phyloP scores from a whole-genome alignment of 2,888 invertebrate genomes.

The Willowsia nigromaculata region DNA sequence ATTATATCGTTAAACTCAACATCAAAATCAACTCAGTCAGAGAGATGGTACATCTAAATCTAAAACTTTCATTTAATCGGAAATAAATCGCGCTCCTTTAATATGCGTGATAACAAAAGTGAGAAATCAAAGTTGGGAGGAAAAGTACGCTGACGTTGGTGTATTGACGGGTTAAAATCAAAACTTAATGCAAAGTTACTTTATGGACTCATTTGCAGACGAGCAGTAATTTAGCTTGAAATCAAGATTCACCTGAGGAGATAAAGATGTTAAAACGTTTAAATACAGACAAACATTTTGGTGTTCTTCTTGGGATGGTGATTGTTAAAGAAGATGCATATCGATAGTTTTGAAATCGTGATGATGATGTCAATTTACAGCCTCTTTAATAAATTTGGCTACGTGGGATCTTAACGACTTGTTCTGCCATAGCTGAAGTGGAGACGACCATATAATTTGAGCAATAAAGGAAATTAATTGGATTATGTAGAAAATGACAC shows the following conservation, averaged over 20 bases:
- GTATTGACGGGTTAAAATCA: no score
- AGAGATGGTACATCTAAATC: not conserved
- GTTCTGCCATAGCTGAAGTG: not conserved
- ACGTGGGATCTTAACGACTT: constrained; percentile 25
- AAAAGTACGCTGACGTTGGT: not conserved
- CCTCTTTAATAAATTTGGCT: not conserved
- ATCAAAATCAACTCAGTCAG: not conserved
- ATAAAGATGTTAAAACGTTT: no score
- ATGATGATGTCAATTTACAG: constrained; percentile 39
- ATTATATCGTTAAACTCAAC: not conserved
- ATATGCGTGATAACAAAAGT: not conserved
- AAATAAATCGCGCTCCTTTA: not conserved
- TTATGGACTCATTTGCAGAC: no score
- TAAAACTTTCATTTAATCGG: not conserved
- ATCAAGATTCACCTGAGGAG: no score
- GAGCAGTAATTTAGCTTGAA: no score
- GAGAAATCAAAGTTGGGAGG: not conserved
- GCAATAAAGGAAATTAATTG: constrained; percentile 64
- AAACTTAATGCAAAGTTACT: no score
- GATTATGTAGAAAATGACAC: constrained; percentile 60
- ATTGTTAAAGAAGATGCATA: not conserved
- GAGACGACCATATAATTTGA: constrained; percentile 27
- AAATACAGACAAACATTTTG: no score
- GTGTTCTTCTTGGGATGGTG: not conserved
- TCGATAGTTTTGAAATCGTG: constrained; percentile 5